These are phyloP conservation scores for Dascyllus trimaculatus DNA, from an alignment of 2,113 vertebrate genomes.

Conservation along the genomic window DNA sequence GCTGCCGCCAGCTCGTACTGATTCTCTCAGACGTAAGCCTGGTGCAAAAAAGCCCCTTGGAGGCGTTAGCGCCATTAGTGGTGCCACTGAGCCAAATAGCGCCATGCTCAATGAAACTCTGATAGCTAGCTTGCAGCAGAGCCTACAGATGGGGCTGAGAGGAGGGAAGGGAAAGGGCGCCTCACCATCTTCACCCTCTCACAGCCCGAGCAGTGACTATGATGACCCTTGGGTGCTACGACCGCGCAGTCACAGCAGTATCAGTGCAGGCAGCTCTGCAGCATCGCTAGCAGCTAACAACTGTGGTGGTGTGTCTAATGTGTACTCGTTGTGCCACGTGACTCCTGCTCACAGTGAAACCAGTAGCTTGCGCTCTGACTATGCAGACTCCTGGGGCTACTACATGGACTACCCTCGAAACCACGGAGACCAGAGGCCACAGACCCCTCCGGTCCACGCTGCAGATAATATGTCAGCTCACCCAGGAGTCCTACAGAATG, in stretches of 20 bases:
- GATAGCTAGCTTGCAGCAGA: constrained; percentile 94
- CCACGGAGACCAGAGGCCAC: constrained; percentile 81
- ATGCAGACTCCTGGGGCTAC: constrained; percentile 94
- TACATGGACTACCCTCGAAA: constrained; percentile 87
- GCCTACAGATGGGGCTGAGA: constrained; percentile 89
- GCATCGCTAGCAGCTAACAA: constrained; percentile 86
- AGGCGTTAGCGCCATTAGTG: constrained; percentile 56
- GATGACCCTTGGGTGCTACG: constrained; percentile 95
- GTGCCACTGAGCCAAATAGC: constrained; percentile 66
- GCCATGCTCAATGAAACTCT: constrained; percentile 91
- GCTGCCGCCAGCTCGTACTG: constrained; percentile 92
- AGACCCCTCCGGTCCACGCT: constrained; percentile 69
- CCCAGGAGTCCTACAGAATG: constrained; percentile 78
- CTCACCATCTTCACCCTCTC: constrained; percentile 91
- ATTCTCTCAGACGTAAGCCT: constrained; percentile 91
- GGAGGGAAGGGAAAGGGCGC: constrained; percentile 84
- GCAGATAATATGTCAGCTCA: constrained; percentile 64
- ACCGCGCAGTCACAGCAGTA: constrained; percentile 93
- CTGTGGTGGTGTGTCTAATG: constrained; percentile 76
- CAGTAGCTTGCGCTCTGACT: constrained; percentile 95
- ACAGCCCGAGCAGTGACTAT: constrained; percentile 94
- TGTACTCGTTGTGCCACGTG: constrained; percentile 90
- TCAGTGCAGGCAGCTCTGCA: constrained; percentile 90
- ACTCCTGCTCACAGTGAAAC: constrained; percentile 95
- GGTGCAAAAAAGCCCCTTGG: constrained; percentile 85